phyloP scores from a whole-genome alignment of 2,113 vertebrate species.

The Spermophilus dauricus region DNA sequence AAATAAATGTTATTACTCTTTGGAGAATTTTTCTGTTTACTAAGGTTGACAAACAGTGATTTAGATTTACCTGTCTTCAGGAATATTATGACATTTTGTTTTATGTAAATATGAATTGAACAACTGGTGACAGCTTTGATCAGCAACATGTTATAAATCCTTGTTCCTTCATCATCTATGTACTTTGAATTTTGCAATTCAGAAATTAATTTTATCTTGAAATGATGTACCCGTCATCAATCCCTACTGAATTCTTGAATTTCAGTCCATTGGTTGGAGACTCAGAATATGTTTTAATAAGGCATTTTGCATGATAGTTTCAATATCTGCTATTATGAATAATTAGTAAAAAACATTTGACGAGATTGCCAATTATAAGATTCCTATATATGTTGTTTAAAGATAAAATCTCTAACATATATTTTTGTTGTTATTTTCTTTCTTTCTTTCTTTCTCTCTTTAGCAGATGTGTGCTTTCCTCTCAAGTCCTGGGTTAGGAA shows the following conservation, averaged over 20 bases:
- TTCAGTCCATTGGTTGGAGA: not conserved
- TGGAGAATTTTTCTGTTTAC: not conserved
- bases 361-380: not conserved
- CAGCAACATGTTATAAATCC: not conserved
- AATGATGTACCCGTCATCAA: not conserved
- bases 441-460: too few relatives aligned
- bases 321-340: not conserved
- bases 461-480: not conserved
- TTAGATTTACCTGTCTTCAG: not conserved
- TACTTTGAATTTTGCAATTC: not conserved
- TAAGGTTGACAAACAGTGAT: not conserved
- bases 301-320: not conserved
- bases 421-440: not conserved
- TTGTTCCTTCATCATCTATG: not conserved
- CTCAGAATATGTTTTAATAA: not conserved
- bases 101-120: not conserved
- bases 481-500: not conserved
- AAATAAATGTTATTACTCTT: not conserved
- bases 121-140: not conserved
- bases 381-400: not conserved
- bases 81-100: not conserved
- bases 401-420: not conserved
- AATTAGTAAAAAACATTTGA: not conserved
- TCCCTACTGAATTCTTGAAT: not conserved
- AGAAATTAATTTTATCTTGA: not conserved